Percentiles rank a stretch among this genome's conserved stretches.
Evolutionary conservation across 2,888 invertebrate species (phyloP).

Genomic region (Chesias legatella): DNA sequence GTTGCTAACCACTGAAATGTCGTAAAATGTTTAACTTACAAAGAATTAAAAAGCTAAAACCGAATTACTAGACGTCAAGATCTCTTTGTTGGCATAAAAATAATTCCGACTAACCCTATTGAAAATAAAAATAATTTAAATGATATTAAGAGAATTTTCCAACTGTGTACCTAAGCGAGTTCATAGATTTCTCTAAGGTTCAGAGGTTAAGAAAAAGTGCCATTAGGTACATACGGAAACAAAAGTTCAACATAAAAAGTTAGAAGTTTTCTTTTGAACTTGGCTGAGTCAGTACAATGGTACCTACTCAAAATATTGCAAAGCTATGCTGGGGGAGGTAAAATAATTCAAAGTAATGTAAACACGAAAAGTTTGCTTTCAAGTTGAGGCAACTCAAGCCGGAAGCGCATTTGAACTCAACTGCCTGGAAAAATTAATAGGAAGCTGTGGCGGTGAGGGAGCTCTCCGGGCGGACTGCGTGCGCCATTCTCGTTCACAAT

Average conservation of each 20-base stretch:
- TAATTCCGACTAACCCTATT: too few species aligned
- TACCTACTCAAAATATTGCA: conserved; percentile 60
- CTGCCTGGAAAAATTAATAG: conserved; percentile 77
- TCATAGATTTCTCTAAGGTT: too few species aligned
- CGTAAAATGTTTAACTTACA: too few species aligned
- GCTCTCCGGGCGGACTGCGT: conserved; percentile 32
- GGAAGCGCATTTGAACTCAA: conserved; percentile 76
- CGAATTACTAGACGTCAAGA: too few species aligned
- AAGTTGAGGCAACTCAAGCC: conserved; percentile 70
- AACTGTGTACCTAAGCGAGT: too few species aligned
- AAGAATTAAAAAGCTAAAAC: too few species aligned
- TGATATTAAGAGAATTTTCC: too few species aligned
- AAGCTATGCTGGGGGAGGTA: conserved; percentile 64
- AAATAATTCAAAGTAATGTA: conserved; percentile 75
- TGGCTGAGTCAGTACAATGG: conserved; percentile 52
- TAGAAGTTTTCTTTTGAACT: conserved; percentile 34
- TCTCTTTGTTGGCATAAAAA: too few species aligned
- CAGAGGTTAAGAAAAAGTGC: too few species aligned
- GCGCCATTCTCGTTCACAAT: conserved; percentile 46
- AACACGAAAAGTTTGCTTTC: conserved; percentile 76
- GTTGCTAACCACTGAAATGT: too few species aligned
- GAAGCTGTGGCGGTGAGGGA: conserved; percentile 54
- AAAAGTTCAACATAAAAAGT: background rate
- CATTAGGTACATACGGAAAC: background rate
- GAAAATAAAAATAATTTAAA: too few species aligned